Percentiles rank a stretch among this genome's conserved stretches.
phyloP scores from a whole-genome alignment of 2,888 invertebrate genomes.

The Tetrapedia diversipes region DNA sequence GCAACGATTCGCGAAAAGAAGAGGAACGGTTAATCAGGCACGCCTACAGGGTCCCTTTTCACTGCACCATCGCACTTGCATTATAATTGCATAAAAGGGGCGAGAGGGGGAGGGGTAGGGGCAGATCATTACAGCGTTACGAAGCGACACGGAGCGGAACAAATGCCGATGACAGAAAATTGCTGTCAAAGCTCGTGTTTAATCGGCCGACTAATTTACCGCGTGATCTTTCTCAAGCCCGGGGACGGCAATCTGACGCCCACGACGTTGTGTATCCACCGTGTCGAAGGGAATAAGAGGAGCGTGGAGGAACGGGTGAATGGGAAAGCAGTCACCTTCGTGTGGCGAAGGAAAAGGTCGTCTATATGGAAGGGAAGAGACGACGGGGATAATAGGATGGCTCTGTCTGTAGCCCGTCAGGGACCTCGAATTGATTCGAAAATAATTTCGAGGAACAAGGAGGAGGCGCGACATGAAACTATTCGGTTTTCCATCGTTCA shows the following conservation, averaged over 20 bases:
- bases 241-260: conserved; percentile 5
- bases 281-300: conserved; percentile 3
- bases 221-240: conserved; percentile 19
- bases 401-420: conserved; percentile 42
- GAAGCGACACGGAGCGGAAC: conserved; percentile 35
- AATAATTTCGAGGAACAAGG: conserved; percentile 62
- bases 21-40: conserved; percentile 9
- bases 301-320: conserved; percentile 1
- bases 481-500: conserved; percentile 29
- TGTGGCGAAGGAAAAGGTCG: conserved; percentile 25
- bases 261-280: conserved; percentile 27
- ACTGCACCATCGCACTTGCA: conserved; percentile 3
- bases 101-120: neutral
- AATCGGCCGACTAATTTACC: conserved; percentile 44
- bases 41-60: neutral
- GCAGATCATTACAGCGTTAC: conserved; percentile 34
- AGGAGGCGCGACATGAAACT: conserved; percentile 16
- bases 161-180: conserved; percentile 53
- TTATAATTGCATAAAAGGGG: conserved; percentile 37
- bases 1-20: neutral
- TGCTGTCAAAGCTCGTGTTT: conserved; percentile 46
- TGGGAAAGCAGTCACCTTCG: conserved; percentile 16
- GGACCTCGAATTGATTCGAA: conserved; percentile 63
- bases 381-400: conserved; percentile 64
- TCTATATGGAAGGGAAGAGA: conserved; percentile 46